Conservation (phyloP, 2,113 vertebrate genomes). For the Tautogolabrus adspersus region DNA sequence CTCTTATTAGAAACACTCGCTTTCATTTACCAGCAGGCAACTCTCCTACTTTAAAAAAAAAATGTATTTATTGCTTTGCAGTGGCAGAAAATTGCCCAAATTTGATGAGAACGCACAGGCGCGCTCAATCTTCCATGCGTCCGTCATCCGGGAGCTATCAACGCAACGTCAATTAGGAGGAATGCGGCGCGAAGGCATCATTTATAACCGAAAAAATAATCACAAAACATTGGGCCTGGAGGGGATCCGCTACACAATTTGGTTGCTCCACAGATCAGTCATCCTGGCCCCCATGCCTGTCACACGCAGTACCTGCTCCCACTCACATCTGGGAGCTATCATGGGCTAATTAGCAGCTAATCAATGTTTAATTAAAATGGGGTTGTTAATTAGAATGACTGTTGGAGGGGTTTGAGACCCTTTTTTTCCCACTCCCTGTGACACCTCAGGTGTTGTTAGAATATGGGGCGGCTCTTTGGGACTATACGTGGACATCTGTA, state of each 20-base stretch:
- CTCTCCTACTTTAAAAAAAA: conserved; percentile 36
- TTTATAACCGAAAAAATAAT: conserved; percentile 83
- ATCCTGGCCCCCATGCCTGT: conserved; percentile 69
- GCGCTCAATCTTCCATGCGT: conserved; percentile 76
- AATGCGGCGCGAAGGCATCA: conserved; percentile 81
- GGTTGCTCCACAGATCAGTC: conserved; percentile 79
- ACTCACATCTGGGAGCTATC: conserved; percentile 87
- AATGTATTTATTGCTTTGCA: conserved; percentile 72
- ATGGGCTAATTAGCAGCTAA: conserved; percentile 91
- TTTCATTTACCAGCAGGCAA: conserved; percentile 54
- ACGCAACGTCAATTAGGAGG: conserved; percentile 82
- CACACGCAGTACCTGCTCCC: conserved; percentile 70
- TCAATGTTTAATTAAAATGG: conserved; percentile 95
- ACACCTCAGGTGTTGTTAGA: conserved; percentile 38
- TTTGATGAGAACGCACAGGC: conserved; percentile 80
- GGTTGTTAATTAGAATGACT: conserved; percentile 88
- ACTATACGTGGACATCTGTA: conserved; percentile 30
- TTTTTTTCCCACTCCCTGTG: conserved; percentile 14
- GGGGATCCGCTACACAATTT: conserved; percentile 78
- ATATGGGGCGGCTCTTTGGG: conserved; percentile 20
- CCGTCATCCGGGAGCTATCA: conserved; percentile 80
- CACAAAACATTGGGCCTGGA: conserved; percentile 76
- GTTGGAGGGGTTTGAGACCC: conserved; percentile 73
- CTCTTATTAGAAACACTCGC: conserved; percentile 19
- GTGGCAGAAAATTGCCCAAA: conserved; percentile 79